Percentiles rank a stretch among this genome's conserved stretches.
These are phyloP conservation scores for Gymnobelideus leadbeateri DNA, from an alignment of 2,113 vertebrate genomes.

Conservation along the genomic window DNA sequence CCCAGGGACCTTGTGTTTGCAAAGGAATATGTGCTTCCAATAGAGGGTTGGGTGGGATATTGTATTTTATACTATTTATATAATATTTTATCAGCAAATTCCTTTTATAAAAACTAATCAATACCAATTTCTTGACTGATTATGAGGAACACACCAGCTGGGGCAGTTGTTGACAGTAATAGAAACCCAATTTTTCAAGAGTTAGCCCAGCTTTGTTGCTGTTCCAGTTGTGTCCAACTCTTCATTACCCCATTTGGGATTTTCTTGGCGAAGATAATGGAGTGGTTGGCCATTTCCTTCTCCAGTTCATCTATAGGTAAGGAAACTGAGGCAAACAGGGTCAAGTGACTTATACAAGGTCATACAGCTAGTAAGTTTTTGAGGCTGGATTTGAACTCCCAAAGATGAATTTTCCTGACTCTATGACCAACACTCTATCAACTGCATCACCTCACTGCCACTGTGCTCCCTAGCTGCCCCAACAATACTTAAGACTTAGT, in stretches of 20 bases:
- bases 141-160: not conserved
- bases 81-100: not conserved
- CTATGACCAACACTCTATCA: not conserved
- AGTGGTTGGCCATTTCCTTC: not conserved
- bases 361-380: not conserved
- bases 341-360: not conserved
- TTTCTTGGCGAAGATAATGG: not conserved
- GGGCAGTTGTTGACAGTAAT: not conserved
- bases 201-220: not conserved
- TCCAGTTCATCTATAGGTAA: not conserved
- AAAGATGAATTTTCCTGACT: not conserved
- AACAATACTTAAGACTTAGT: not conserved
- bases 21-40: not conserved
- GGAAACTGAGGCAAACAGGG: not conserved
- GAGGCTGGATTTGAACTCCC: not conserved
- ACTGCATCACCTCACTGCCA: not conserved
- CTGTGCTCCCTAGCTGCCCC: not conserved
- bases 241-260: not conserved
- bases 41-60: not conserved
- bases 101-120: not conserved
- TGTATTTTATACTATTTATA: not conserved
- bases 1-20: not conserved
- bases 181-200: not conserved
- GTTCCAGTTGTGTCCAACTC: not conserved
- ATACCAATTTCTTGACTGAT: not conserved